A percentile compares a stretch with the other conserved stretches of the same genome.
Conservation (phyloP, 2,113 vertebrate genomes). For the Myiopsitta monachus region DNA sequence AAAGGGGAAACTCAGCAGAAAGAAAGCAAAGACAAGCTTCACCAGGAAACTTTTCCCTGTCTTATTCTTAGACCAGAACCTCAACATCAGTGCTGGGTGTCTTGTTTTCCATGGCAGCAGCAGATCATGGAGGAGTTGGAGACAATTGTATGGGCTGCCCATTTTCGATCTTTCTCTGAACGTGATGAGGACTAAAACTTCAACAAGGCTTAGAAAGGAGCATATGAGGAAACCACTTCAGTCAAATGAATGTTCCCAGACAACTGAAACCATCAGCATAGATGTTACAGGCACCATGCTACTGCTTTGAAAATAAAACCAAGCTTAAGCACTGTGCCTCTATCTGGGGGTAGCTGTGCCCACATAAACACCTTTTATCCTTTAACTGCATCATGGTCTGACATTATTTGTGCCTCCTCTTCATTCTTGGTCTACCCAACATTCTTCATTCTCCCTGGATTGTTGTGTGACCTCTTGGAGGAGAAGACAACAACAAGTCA, state of each 20-base stretch:
- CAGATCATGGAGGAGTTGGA: neutral
- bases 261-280: neutral
- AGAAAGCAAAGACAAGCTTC: neutral
- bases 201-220: neutral
- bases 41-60: neutral
- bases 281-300: neutral
- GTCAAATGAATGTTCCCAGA: neutral
- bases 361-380: neutral
- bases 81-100: neutral
- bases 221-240: neutral
- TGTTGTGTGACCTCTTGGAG: neutral
- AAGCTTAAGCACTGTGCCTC: neutral
- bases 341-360: accelerated
- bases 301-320: neutral
- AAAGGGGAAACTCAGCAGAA: neutral
- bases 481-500: neutral
- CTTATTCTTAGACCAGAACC: neutral
- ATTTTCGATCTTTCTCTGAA: neutral
- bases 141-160: neutral
- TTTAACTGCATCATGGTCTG: neutral
- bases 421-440: neutral
- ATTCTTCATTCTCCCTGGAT: neutral
- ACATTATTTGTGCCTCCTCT: neutral
- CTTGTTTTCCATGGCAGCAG: neutral
- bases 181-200: neutral